A percentile compares a stretch with the other conserved stretches of the same genome.
These are phyloP conservation scores for Diploptera punctata DNA, from an alignment of 2,888 invertebrate species.

Conservation along the genomic window DNA sequence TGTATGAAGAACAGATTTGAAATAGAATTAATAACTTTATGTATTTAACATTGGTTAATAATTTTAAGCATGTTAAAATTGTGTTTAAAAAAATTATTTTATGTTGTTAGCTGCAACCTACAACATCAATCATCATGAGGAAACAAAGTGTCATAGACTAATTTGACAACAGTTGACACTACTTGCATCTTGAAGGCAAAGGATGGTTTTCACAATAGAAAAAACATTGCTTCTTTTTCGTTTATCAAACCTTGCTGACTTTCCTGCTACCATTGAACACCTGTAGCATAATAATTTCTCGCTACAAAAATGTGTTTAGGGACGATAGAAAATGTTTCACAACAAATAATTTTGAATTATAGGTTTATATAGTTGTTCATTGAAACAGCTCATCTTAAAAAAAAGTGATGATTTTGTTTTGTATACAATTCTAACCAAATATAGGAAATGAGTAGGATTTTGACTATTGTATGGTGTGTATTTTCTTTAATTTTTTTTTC, in stretches of 20 bases:
- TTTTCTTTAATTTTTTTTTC: too few relatives aligned
- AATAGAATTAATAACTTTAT: too few relatives aligned
- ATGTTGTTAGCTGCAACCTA: neutral
- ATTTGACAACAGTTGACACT: too few relatives aligned
- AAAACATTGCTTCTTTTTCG: neutral
- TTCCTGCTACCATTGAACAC: neutral
- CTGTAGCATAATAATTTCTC: neutral
- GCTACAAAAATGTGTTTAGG: neutral
- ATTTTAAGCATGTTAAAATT: too few relatives aligned
- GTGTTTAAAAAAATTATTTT: too few relatives aligned
- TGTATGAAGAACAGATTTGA: too few relatives aligned
- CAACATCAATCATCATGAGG: neutral
- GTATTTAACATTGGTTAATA: too few relatives aligned
- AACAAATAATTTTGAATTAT: neutral
- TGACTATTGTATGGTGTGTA: too few relatives aligned
- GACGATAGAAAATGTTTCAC: too few relatives aligned
- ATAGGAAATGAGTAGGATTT: neutral
- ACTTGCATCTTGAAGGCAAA: too few relatives aligned
- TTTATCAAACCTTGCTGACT: neutral
- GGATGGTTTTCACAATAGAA: neutral
- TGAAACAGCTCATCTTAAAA: neutral
- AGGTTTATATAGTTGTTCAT: too few relatives aligned
- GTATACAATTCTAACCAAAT: neutral
- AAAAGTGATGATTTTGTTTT: neutral
- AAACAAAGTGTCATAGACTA: too few relatives aligned